Base-by-base conservation (phyloP, 2,113 vertebrate genomes). In the Myotis brandtii region DNA sequence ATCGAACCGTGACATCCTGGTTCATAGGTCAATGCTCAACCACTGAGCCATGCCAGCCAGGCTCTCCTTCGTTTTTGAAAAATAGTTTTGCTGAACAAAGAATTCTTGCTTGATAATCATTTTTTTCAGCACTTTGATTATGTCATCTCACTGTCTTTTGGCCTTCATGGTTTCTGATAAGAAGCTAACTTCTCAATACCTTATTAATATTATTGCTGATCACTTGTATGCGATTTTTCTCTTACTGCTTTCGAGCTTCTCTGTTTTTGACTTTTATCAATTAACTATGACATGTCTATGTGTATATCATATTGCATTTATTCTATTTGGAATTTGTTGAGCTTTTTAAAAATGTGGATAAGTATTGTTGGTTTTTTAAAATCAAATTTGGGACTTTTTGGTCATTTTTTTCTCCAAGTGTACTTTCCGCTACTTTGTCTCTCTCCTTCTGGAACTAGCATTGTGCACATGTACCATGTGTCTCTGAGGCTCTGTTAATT, bases 211-310 rank as follows among this genome's bases (percentile, higher is more conserved):
- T 79, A 85, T 62, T 72, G 52, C 32, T 69, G 48, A 62, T 67
- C n/a, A 67, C 32, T 48, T 80, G 11, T 17, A 46, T 72, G 16
- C 54, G 64, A 80, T 86, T 86, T 91, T 86, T 86, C 81, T 95
- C 43, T 91, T 79, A 50, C 27, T 79, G 62, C 32, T 90, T 90
- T 85, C 27, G 72, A 86, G 34, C 30, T 64, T 80, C n/a, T 80
- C 62, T 91, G 50, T 70, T 46, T 89, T 73, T 85, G 52, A n/a
- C 62, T 84, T 94, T 67, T 85, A 85, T 85, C 70, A 85, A 20
- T 40, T 69, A 50, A 70, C 52, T 46, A 50, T 64, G 66, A 52
- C n/a, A 56, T 79, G 14, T 79, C 43, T 91, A 40, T 21, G n/a
- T 34, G 50, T 23, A 32, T 3, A 59, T 86, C 43, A n/a, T 11